These are phyloP conservation scores for Puffinus mauretanicus DNA, from an alignment of 2,113 vertebrate species.

Conservation along the genomic window DNA sequence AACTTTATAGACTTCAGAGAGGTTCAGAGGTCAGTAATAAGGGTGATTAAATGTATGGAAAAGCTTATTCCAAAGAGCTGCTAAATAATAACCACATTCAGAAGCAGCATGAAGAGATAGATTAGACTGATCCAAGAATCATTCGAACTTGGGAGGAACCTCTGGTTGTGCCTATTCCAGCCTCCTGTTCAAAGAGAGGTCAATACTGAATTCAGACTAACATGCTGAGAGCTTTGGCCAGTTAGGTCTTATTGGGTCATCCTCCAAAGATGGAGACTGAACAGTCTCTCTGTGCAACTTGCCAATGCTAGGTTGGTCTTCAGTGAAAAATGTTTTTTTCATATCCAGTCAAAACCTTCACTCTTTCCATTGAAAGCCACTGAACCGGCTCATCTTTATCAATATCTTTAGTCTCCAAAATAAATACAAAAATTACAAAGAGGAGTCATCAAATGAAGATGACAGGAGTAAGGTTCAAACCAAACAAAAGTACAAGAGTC, in stretches of 20 bases:
- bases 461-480: neutral
- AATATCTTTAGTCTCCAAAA: neutral
- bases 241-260: neutral
- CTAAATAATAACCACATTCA: neutral
- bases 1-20: neutral
- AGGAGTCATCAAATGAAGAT: neutral
- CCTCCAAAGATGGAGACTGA: neutral
- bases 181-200: neutral
- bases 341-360: neutral
- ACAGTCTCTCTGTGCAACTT: neutral
- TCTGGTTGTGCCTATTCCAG: neutral
- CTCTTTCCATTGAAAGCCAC: neutral
- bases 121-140: neutral
- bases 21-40: neutral
- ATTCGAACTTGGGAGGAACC: neutral
- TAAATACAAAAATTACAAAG: neutral
- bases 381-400: neutral
- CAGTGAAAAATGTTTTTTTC: neutral
- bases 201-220: neutral
- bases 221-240: neutral
- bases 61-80: neutral
- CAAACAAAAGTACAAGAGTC: neutral
- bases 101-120: neutral
- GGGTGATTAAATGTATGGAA: neutral
- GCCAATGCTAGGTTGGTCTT: neutral